These are phyloP conservation scores for Dolomedes plantarius DNA, from an alignment of 2,888 invertebrate species.

Conservation along the genomic window DNA sequence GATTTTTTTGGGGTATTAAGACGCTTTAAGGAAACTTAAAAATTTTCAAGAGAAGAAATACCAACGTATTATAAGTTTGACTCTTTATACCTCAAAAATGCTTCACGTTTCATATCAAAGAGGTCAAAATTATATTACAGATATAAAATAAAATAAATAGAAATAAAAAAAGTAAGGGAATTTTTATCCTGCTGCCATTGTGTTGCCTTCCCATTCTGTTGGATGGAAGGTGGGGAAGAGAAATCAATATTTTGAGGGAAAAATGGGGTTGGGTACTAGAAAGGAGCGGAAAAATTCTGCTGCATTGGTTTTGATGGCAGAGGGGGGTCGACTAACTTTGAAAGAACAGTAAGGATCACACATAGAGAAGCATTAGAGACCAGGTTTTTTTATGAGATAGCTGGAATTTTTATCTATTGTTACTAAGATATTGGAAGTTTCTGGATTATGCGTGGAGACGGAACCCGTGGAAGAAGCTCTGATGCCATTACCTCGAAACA, in stretches of 20 bases:
- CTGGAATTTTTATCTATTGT: conserved; percentile 3
- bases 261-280: conserved; percentile 14
- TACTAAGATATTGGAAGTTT: background rate
- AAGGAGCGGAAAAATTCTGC: background rate
- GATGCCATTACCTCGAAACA: no score
- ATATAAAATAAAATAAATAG: background rate
- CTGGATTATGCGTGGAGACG: background rate
- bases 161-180: background rate
- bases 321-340: background rate
- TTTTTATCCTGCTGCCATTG: conserved; percentile 15
- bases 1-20: no score
- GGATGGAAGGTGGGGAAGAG: background rate
- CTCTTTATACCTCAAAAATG: no score
- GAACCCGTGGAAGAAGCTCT: no score
- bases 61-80: no score
- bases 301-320: conserved; percentile 15
- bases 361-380: background rate
- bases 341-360: background rate
- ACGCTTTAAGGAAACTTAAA: no score
- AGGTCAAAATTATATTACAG: no score
- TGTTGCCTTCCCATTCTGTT: conserved; percentile 1
- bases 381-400: background rate
- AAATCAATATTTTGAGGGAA: conserved; percentile 29
- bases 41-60: no score
- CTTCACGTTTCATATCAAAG: no score